Evolutionary conservation across 2,113 vertebrate species (phyloP).

Genomic region (Amazona vittata): DNA sequence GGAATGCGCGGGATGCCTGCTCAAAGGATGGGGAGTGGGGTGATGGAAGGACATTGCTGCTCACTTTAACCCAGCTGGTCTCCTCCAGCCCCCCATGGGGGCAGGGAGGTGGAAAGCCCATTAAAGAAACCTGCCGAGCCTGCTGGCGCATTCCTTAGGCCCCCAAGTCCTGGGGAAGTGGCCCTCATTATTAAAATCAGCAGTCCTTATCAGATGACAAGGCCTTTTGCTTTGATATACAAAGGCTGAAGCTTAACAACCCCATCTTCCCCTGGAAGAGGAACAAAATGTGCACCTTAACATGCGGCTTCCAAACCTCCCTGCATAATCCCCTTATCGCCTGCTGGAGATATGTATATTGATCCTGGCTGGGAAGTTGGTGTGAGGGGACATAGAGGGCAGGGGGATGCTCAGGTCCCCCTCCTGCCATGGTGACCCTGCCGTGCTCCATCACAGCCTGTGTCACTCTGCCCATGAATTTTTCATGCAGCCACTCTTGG

Average conservation of each 20-base stretch:
- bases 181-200: slow-evolving; percentile 71
- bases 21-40: neutral
- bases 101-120: slow-evolving; percentile 13
- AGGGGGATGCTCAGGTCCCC: neutral
- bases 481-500: neutral
- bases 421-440: neutral
- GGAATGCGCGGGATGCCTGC: slow-evolving; percentile 25
- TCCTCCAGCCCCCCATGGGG: slow-evolving; percentile 14
- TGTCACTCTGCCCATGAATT: neutral
- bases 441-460: neutral
- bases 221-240: slow-evolving; percentile 58
- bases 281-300: slow-evolving; percentile 40
- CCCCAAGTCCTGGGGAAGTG: slow-evolving; percentile 59
- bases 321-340: slow-evolving; percentile 42
- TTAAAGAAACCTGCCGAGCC: slow-evolving; percentile 46
- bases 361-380: neutral
- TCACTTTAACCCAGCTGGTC: slow-evolving; percentile 52
- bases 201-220: slow-evolving; percentile 49
- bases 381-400: neutral
- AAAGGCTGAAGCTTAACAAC: slow-evolving; percentile 51
- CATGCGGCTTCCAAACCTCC: neutral
- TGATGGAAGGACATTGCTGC: slow-evolving; percentile 28
- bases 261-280: slow-evolving; percentile 14
- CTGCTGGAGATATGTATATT: neutral
- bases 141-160: slow-evolving; percentile 61